These are phyloP conservation scores for Egretta garzetta DNA, from an alignment of 2,113 vertebrate species.

Conservation along the genomic window DNA sequence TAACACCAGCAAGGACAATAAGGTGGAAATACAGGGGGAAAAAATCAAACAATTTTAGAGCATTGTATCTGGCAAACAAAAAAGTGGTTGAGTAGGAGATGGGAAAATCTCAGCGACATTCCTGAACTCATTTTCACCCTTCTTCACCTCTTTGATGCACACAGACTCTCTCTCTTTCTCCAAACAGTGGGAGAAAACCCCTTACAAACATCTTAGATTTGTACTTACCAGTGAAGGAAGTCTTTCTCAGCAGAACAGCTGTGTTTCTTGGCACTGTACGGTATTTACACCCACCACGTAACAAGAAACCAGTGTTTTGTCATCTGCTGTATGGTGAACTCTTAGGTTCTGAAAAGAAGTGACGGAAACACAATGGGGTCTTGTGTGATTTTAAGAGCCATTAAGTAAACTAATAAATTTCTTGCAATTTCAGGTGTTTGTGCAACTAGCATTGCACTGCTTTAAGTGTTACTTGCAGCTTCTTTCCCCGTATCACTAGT, in stretches of 20 bases:
- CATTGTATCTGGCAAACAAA: not conserved
- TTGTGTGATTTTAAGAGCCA: not conserved
- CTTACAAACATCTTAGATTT: not conserved
- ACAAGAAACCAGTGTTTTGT: constrained; percentile 50
- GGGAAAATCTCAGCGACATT: not conserved
- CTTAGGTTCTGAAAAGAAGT: constrained; percentile 10
- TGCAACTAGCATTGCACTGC: not conserved
- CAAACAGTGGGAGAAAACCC: not conserved
- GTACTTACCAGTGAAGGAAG: not conserved
- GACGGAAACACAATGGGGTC: not conserved
- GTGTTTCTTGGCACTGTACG: constrained; percentile 25
- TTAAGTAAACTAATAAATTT: not conserved
- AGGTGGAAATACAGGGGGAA: not conserved
- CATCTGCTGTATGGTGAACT: constrained; percentile 8
- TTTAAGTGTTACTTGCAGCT: not conserved
- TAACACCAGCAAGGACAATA: not conserved
- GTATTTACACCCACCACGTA: constrained; percentile 22
- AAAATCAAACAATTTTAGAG: not conserved
- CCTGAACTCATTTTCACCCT: constrained; percentile 8
- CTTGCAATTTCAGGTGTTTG: not conserved
- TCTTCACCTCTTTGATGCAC: not conserved
- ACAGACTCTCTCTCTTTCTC: not conserved
- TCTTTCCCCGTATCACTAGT: not conserved
- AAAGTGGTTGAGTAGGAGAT: not conserved
- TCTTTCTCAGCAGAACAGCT: constrained; percentile 25